phyloP scores from a whole-genome alignment of 30 jellyfish, hydroid and myxozoan species.

The Sanderia malayensis region DNA sequence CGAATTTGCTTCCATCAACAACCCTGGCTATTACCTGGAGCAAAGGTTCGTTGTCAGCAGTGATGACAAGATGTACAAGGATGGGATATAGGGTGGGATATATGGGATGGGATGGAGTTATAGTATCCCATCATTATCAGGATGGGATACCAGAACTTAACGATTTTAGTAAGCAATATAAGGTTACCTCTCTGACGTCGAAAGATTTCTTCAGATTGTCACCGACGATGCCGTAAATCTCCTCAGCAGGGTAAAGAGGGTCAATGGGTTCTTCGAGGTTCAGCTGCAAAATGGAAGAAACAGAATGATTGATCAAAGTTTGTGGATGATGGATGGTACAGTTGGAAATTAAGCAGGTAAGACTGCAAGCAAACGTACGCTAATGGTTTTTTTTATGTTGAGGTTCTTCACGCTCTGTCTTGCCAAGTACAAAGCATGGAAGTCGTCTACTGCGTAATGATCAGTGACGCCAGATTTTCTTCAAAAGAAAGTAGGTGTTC shows the following conservation, averaged over 20 bases:
- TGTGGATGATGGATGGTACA: too few species aligned
- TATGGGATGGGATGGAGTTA: too few species aligned
- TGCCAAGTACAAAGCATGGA: conserved; percentile 88
- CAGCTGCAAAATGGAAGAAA: conserved; percentile 35
- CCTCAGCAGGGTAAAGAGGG: conserved; percentile 85
- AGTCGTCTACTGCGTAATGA: conserved; percentile 90
- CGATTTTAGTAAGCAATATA: too few species aligned
- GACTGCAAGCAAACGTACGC: conserved; percentile 23
- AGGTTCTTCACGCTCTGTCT: conserved; percentile 73
- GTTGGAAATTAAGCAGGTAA: too few species aligned
- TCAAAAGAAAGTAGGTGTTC: too few species aligned
- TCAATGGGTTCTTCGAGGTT: conserved; percentile 58
- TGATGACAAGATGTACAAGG: too few species aligned
- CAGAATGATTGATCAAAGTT: too few species aligned
- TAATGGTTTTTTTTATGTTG: conserved; percentile 46
- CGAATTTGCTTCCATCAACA: conserved; percentile 87
- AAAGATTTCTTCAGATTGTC: conserved; percentile 71
- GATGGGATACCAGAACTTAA: too few species aligned
- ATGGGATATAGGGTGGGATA: background rate
- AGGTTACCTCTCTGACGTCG: conserved; percentile 85
- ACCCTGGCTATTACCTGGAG: conserved; percentile 87
- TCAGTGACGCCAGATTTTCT: conserved; percentile 95
- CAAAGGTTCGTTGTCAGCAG: too few species aligned
- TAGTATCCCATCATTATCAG: too few species aligned
- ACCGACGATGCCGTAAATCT: conserved; percentile 89